A percentile compares a stretch with the other conserved stretches of the same genome.
Evolutionary conservation across 37 sponge, comb jelly and placozoan genomes (phyloP).

Genomic region (Diacarnus erythraeanus): DNA sequence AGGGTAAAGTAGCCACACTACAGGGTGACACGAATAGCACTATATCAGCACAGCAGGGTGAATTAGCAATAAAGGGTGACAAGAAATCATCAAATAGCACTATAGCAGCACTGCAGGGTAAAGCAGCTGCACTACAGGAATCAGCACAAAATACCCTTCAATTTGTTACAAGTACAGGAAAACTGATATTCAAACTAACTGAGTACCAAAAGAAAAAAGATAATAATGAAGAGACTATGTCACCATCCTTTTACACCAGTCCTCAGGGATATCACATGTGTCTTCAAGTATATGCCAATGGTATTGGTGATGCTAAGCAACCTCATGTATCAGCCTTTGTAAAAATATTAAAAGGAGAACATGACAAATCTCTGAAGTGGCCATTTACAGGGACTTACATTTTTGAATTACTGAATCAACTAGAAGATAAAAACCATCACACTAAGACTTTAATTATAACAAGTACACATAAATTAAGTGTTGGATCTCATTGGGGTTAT

Average conservation of each 20-base stretch:
- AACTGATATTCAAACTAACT: not conserved
- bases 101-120: no score
- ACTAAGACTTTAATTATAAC: no score
- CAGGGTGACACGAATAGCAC: no score
- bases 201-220: not conserved
- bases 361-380: slow-evolving; percentile 7
- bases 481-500: no score
- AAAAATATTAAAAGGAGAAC: slow-evolving; percentile 8
- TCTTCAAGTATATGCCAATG: slow-evolving; percentile 19
- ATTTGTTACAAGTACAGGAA: not conserved
- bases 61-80: no score
- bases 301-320: slow-evolving; percentile 11
- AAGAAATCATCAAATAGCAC: no score
- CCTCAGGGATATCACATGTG: slow-evolving; percentile 34
- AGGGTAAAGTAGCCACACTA: no score
- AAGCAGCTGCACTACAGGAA: no score
- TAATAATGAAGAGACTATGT: not conserved
- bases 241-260: slow-evolving; percentile 14
- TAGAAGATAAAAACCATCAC: not conserved
- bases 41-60: no score
- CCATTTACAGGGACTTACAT: not conserved
- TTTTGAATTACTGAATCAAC: not conserved
- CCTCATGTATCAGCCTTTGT: slow-evolving; percentile 27
- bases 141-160: no score
- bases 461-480: no score